Evolutionary conservation across 2,888 invertebrate genomes (phyloP).

Genomic region (Mesoligia furuncula): DNA sequence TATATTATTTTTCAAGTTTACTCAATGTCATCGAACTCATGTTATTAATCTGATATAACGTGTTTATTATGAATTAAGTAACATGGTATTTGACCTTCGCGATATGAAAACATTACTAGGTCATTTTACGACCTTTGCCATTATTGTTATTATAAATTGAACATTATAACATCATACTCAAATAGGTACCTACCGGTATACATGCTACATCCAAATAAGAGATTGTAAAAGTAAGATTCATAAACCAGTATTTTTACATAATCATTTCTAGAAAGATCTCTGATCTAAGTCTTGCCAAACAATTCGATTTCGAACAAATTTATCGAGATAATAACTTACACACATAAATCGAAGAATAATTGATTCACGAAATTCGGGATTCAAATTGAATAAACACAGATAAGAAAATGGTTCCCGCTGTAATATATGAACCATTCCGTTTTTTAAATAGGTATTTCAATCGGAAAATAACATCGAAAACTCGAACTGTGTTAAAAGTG

Average conservation of each 20-base stretch:
- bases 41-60: slow-evolving; percentile 9
- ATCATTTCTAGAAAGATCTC: slow-evolving; percentile 27
- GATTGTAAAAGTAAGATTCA: slow-evolving; percentile 34
- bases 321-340: slow-evolving; percentile 38
- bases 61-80: slow-evolving; percentile 15
- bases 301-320: slow-evolving; percentile 21
- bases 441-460: slow-evolving; percentile 42
- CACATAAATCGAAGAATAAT: slow-evolving; percentile 55
- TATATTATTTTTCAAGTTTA: neutral
- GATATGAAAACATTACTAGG: slow-evolving; percentile 1
- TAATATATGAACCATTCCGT: slow-evolving; percentile 47
- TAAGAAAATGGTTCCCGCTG: slow-evolving; percentile 27
- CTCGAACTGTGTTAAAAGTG: neutral
- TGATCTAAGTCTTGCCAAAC: slow-evolving; percentile 19
- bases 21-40: slow-evolving; percentile 43
- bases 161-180: neutral
- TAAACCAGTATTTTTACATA: slow-evolving; percentile 33
- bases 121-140: slow-evolving; percentile 13
- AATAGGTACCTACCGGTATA: neutral
- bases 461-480: slow-evolving; percentile 16
- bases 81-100: slow-evolving; percentile 22
- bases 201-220: neutral
- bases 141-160: neutral
- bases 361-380: slow-evolving; percentile 49
- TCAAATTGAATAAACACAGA: slow-evolving; percentile 55